Evolutionary conservation across 2,888 invertebrate genomes (phyloP).

Genomic region (Linyphia triangularis): DNA sequence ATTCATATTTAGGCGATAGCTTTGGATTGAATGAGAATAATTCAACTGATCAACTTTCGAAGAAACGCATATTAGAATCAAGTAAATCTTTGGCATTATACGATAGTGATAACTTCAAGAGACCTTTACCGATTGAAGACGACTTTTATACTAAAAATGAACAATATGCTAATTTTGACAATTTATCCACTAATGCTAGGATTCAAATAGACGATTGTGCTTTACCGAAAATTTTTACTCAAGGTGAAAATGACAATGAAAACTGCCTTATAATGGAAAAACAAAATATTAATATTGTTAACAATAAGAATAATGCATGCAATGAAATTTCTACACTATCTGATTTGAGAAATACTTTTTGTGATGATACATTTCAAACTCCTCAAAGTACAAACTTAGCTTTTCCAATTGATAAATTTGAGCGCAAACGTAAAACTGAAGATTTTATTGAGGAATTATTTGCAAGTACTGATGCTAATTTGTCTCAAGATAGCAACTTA

Average conservation of each 20-base stretch:
- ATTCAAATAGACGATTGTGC: no score
- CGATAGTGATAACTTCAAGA: not conserved
- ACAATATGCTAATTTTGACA: not conserved
- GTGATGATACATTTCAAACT: not conserved
- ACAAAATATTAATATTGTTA: not conserved
- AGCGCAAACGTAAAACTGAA: not conserved
- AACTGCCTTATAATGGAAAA: not conserved
- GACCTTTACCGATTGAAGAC: not conserved
- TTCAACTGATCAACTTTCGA: not conserved
- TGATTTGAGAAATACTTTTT: slow-evolving; percentile 31
- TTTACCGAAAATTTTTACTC: no score
- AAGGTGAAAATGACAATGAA: not conserved
- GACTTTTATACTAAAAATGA: not conserved
- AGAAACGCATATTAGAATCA: not conserved
- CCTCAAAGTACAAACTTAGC: not conserved
- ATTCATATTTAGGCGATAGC: slow-evolving; percentile 19
- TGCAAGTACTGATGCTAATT: no score
- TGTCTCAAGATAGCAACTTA: not conserved
- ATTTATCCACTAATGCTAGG: not conserved
- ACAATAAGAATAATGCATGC: no score
- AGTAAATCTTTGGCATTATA: not conserved
- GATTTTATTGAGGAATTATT: not conserved
- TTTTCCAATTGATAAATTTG: not conserved
- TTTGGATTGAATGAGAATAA: not conserved
- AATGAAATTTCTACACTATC: slow-evolving; percentile 52